These are phyloP conservation scores for Lepidocyrtoides sp. DNA, from an alignment of 2,888 invertebrate genomes.

Conservation along the genomic window DNA sequence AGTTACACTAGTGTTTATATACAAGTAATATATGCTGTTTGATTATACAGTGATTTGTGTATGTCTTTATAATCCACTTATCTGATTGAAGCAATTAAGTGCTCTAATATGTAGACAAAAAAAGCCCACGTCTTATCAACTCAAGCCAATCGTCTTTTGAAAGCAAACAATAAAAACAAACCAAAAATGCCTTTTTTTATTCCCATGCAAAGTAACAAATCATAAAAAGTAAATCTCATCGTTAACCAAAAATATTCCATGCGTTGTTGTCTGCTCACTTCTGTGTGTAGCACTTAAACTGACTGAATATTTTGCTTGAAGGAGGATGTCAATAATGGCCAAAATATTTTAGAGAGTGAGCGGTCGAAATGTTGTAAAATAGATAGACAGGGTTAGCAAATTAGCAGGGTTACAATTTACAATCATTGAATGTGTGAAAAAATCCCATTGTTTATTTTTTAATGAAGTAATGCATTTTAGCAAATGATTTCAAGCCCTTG, in stretches of 20 bases:
- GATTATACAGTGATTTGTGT: conserved; percentile 41
- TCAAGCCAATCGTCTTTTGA: conserved; percentile 56
- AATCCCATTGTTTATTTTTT: conserved; percentile 39
- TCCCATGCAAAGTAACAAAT: not conserved
- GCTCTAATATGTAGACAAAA: conserved; percentile 26
- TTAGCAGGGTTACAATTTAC: conserved; percentile 9
- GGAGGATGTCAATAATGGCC: conserved; percentile 28
- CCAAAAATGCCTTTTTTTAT: not conserved
- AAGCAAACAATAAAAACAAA: not conserved
- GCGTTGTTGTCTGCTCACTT: too few species aligned
- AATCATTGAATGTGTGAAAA: conserved; percentile 38
- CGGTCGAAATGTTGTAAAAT: not conserved
- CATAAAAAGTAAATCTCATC: not conserved
- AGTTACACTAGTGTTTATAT: too few species aligned
- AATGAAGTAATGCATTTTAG: not conserved
- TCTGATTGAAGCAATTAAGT: conserved; percentile 70
- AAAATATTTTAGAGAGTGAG: conserved; percentile 5
- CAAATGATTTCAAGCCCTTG: not conserved
- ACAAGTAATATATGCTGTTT: too few species aligned
- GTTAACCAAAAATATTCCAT: not conserved
- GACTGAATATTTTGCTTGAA: not conserved
- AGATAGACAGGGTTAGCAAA: conserved; percentile 10
- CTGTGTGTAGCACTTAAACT: too few species aligned
- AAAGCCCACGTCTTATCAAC: conserved; percentile 50
- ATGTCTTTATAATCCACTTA: conserved; percentile 2